phyloP scores from a whole-genome alignment of 2,113 vertebrate species.

The Ictalurus punctatus region DNA sequence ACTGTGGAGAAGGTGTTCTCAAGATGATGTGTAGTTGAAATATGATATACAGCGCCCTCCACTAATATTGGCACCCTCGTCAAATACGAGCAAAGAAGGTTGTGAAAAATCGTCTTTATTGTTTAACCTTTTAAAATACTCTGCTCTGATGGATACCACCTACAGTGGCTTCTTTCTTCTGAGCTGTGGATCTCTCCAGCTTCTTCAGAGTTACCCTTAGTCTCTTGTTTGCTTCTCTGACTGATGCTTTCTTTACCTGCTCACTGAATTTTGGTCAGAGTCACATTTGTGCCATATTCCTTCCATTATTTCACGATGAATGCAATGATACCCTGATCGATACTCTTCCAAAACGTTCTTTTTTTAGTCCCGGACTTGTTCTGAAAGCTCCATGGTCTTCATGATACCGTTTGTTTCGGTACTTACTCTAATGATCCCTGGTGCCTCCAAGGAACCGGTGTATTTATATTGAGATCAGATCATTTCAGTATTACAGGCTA shows the following conservation, averaged over 20 bases:
- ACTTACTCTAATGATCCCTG: slow-evolving; percentile 16
- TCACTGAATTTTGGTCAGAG: neutral
- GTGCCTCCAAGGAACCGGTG: neutral
- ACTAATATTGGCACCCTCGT: no score
- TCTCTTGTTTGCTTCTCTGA: neutral
- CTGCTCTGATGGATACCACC: no score
- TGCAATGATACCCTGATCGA: neutral
- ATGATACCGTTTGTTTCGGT: neutral
- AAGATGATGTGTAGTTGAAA: neutral
- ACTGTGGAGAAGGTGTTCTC: neutral
- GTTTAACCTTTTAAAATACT: no score
- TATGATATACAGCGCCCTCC: no score
- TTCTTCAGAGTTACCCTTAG: neutral
- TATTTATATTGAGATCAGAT: neutral
- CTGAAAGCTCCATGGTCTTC: neutral
- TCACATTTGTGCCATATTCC: neutral
- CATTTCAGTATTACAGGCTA: neutral
- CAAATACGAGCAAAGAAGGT: no score
- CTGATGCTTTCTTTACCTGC: neutral
- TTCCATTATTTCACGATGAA: neutral
- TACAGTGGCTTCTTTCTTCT: neutral
- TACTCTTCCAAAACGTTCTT: neutral
- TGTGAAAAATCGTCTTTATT: no score
- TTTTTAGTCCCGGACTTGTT: neutral
- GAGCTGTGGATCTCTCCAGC: neutral